These are phyloP conservation scores for Anabacerthia variegaticeps DNA, from an alignment of 2,797 vertebrate genomes.

Conservation along the genomic window DNA sequence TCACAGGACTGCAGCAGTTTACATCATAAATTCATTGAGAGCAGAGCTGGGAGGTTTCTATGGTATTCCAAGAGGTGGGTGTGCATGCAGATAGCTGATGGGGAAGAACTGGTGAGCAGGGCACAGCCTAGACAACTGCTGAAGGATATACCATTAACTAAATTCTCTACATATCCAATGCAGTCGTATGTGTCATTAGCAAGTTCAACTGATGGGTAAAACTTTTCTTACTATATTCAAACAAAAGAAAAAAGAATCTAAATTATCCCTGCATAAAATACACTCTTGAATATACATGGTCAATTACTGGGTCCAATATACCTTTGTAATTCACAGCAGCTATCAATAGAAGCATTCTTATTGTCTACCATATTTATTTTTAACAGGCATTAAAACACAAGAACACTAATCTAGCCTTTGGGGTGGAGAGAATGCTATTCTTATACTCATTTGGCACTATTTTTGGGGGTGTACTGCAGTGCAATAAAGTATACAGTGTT, in stretches of 20 bases:
- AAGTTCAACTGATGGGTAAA: not conserved
- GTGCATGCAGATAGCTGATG: not conserved
- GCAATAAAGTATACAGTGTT: not conserved
- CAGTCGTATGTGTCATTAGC: not conserved
- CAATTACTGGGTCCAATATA: not conserved
- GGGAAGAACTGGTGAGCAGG: not conserved
- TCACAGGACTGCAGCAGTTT: not conserved
- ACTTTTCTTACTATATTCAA: conserved; percentile 5
- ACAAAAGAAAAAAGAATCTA: not conserved
- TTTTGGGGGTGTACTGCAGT: not conserved
- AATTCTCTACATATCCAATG: not conserved
- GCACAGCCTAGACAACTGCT: not conserved
- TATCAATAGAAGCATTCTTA: conserved; percentile 5
- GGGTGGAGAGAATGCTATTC: conserved; percentile 5
- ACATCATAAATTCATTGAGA: not conserved
- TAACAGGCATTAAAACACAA: conserved; percentile 24
- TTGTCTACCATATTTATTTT: conserved; percentile 28
- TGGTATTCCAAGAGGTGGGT: not conserved
- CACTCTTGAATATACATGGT: not conserved
- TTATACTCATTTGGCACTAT: conserved; percentile 1
- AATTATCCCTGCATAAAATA: not conserved
- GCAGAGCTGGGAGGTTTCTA: not conserved
- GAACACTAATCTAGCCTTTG: not conserved
- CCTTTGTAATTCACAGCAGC: not conserved
- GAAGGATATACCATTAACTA: not conserved